Conservation (phyloP, 2,113 vertebrate genomes). For the Cardinalis cardinalis region DNA sequence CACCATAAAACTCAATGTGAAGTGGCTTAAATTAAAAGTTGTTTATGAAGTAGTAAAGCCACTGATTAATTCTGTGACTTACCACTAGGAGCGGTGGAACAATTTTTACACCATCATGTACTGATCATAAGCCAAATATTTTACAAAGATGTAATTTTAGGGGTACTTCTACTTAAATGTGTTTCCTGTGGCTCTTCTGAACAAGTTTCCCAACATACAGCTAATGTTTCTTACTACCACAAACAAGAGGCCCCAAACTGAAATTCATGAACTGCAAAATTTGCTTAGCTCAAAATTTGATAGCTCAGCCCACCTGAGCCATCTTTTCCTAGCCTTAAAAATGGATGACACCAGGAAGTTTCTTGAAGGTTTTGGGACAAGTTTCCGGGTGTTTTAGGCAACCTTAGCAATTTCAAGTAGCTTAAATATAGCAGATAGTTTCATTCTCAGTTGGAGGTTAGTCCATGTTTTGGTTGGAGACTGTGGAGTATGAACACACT, state of each 20-base stretch:
- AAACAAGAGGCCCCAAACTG: not conserved
- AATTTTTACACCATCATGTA: fast-evolving
- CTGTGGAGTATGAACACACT: not conserved
- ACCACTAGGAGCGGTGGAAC: not conserved
- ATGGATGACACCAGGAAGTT: not conserved
- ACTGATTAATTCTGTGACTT: not conserved
- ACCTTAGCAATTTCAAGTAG: not conserved
- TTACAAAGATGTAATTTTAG: not conserved
- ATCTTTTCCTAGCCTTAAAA: not conserved
- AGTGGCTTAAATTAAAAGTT: not conserved
- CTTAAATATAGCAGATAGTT: not conserved
- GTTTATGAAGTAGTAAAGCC: not conserved
- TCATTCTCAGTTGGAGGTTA: not conserved
- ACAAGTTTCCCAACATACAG: not conserved
- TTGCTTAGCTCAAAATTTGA: not conserved
- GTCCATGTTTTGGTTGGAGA: not conserved
- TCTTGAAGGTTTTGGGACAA: not conserved
- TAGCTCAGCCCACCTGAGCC: not conserved
- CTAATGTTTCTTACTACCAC: not conserved
- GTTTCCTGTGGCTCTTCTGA: not conserved
- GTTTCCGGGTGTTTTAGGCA: not conserved
- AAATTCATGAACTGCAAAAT: not conserved
- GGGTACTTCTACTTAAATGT: not conserved
- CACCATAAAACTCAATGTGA: not conserved
- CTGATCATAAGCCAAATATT: not conserved